A percentile compares a stretch with the other conserved stretches of the same genome.
Evolutionary conservation across 1,140 invertebrate genomes (phyloP).

Genomic region (Euura saliciscinereae): DNA sequence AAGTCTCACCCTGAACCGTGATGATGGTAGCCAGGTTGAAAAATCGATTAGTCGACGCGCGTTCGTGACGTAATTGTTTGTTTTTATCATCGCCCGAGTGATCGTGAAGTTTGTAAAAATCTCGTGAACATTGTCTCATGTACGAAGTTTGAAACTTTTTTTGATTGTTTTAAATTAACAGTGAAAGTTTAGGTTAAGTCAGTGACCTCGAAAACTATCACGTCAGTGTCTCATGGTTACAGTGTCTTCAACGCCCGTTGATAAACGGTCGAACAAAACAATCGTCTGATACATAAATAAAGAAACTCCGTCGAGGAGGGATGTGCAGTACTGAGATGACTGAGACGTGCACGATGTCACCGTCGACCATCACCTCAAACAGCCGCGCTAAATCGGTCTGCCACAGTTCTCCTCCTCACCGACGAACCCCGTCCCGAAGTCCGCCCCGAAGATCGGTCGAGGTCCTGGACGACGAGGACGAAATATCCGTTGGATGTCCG

Average conservation of each 20-base stretch:
- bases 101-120: too few species aligned
- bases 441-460: slow-evolving; percentile 21
- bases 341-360: slow-evolving; percentile 54
- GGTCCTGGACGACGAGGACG: slow-evolving; percentile 63
- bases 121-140: too few species aligned
- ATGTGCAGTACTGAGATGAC: slow-evolving; percentile 61
- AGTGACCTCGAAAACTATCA: too few species aligned
- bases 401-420: slow-evolving; percentile 31
- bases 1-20: neutral
- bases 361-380: slow-evolving; percentile 54
- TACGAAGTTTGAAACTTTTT: too few species aligned
- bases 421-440: slow-evolving; percentile 25
- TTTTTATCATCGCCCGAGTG: too few species aligned
- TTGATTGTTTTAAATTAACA: too few species aligned
- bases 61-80: neutral
- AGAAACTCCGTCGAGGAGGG: neutral
- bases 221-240: too few species aligned
- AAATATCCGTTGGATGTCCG: slow-evolving; percentile 77
- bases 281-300: neutral
- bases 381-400: slow-evolving; percentile 43
- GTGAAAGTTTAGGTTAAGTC: too few species aligned
- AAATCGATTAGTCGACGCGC: neutral
- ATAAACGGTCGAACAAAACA: too few species aligned
- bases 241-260: too few species aligned
- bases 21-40: neutral